Percentiles rank a stretch among this genome's conserved stretches.
These are phyloP conservation scores for Tipula unca DNA, from an alignment of 2,888 invertebrate genomes.

Conservation along the genomic window DNA sequence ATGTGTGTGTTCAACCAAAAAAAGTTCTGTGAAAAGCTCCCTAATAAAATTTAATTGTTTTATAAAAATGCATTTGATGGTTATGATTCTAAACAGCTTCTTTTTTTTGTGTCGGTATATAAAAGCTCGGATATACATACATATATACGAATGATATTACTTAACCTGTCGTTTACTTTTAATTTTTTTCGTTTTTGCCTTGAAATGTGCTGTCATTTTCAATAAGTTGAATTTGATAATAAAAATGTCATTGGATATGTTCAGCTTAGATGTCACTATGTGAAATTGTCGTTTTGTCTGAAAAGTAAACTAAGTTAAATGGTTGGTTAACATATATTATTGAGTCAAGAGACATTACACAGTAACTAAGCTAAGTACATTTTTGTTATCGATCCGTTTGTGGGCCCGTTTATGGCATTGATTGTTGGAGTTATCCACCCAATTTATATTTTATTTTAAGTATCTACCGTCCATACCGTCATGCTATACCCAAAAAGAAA, in stretches of 20 bases:
- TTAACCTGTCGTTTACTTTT: background rate
- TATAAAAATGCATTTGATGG: slow-evolving; percentile 3
- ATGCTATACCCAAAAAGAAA: too few species aligned
- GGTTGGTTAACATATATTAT: too few species aligned
- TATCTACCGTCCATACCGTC: too few species aligned
- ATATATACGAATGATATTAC: background rate
- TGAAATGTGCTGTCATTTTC: background rate
- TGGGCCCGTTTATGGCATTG: too few species aligned
- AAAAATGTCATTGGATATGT: background rate
- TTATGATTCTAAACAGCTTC: background rate
- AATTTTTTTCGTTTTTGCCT: background rate
- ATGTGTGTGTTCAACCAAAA: background rate
- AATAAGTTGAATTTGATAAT: background rate
- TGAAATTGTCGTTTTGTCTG: too few species aligned
- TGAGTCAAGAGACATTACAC: too few species aligned
- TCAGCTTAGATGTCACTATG: background rate
- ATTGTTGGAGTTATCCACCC: too few species aligned
- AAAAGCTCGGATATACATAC: background rate
- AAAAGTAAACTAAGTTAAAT: too few species aligned
- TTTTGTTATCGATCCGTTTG: too few species aligned
- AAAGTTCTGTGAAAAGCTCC: background rate
- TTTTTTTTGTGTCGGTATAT: background rate
- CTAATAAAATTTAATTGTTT: background rate
- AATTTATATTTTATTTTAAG: too few species aligned
- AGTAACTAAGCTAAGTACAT: too few species aligned